These are phyloP conservation scores for Ips typographus DNA, from an alignment of 1,140 invertebrate genomes.

Conservation along the genomic window DNA sequence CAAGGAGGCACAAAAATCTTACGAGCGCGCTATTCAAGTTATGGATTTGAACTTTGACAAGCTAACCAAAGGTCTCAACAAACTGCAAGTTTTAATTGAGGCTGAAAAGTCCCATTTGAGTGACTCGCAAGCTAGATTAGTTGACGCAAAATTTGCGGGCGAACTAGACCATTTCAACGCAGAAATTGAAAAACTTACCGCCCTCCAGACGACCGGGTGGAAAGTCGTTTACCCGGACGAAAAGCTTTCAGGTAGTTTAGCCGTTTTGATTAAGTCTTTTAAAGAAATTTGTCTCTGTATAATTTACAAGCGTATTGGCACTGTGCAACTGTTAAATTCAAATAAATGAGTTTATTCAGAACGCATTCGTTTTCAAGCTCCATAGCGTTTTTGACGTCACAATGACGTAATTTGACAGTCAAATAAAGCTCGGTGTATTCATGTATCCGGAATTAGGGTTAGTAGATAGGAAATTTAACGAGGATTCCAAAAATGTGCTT, in stretches of 20 bases:
- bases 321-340: background rate
- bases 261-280: slow-evolving; percentile 13
- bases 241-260: slow-evolving; percentile 33
- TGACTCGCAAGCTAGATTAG: slow-evolving; percentile 7
- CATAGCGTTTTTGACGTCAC: too few relatives aligned
- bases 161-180: slow-evolving; percentile 20
- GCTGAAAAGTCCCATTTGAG: slow-evolving; percentile 23
- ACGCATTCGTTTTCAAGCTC: too few relatives aligned
- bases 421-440: too few relatives aligned
- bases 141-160: slow-evolving; percentile 17
- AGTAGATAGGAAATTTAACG: too few relatives aligned
- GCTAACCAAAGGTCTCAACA: slow-evolving; percentile 26
- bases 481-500: too few relatives aligned
- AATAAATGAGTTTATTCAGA: slow-evolving; percentile 7
- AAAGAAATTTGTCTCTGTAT: slow-evolving; percentile 25
- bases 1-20: slow-evolving; percentile 37
- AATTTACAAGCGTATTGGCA: slow-evolving; percentile 14
- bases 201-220: slow-evolving; percentile 32
- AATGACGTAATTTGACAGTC: too few relatives aligned
- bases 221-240: slow-evolving; percentile 28
- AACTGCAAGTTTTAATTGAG: slow-evolving; percentile 30
- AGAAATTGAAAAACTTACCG: slow-evolving; percentile 28
- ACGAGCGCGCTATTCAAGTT: slow-evolving; percentile 26
- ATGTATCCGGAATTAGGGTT: too few relatives aligned
- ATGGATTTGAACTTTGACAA: slow-evolving; percentile 33